A percentile compares a stretch with the other conserved stretches of the same genome.
phyloP scores from a whole-genome alignment of 2,113 vertebrate genomes.

The Neodontobutis hainanensis region DNA sequence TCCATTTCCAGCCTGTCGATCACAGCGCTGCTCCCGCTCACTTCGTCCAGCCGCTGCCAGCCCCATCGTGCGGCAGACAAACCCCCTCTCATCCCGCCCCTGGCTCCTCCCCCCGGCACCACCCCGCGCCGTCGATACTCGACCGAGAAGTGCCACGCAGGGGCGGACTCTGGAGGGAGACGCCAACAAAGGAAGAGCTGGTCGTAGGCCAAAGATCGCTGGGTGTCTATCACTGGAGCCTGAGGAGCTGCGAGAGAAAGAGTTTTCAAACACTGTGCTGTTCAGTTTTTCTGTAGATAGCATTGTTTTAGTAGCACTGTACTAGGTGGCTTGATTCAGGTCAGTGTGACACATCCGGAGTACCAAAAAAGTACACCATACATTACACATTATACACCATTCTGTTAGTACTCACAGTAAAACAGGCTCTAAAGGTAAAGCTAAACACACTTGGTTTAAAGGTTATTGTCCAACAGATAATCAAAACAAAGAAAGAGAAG shows the following conservation, averaged over 20 bases:
- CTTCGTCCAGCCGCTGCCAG: conserved; percentile 92
- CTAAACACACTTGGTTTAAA: no score
- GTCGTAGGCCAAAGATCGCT: conserved; percentile 93
- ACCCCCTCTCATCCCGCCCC: conserved; percentile 81
- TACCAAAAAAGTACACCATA: no score
- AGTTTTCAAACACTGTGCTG: no score
- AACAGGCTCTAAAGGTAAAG: no score
- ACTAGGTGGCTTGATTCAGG: no score
- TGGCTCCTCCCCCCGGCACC: conserved; percentile 74
- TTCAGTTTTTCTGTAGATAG: no score
- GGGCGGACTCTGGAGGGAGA: conserved; percentile 87
- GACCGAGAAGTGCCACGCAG: conserved; percentile 92
- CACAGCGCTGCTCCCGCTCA: conserved; percentile 86
- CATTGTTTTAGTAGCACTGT: no score
- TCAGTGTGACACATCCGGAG: no score
- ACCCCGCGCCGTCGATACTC: conserved; percentile 90
- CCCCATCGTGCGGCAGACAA: conserved; percentile 86
- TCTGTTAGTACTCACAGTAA: no score
- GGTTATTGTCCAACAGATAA: no score
- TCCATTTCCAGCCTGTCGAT: conserved; percentile 90
- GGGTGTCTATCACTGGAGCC: conserved; percentile 94
- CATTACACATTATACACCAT: no score
- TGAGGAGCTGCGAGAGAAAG: conserved; percentile 80
- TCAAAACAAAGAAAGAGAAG: no score
- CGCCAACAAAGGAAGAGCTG: conserved; percentile 97